Percentiles rank a stretch among this genome's conserved stretches.
phyloP scores from a whole-genome alignment of 2,888 invertebrate genomes.

The Diachrysia chrysitis region DNA sequence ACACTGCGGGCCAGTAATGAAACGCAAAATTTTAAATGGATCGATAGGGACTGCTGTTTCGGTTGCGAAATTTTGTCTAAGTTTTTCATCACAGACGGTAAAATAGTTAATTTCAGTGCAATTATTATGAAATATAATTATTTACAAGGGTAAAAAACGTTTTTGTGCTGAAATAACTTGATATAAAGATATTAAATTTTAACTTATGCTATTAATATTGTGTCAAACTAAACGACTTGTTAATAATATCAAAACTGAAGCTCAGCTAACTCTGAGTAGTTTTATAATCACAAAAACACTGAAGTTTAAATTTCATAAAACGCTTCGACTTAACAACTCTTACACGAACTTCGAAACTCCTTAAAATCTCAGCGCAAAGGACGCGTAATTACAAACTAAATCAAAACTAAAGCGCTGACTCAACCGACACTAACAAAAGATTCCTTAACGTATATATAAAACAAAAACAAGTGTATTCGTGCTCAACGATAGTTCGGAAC shows the following conservation, averaged over 20 bases:
- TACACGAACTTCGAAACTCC: not conserved
- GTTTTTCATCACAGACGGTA: not conserved
- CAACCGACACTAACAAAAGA: conserved; percentile 49
- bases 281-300: not conserved
- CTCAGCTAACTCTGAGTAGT: not conserved
- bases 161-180: not conserved
- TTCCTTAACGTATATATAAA: conserved; percentile 44
- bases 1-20: not conserved
- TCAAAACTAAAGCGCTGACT: conserved; percentile 39
- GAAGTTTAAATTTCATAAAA: not conserved
- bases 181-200: no score
- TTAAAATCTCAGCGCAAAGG: conserved; percentile 14
- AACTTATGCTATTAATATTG: not conserved
- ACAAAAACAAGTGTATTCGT: conserved; percentile 61
- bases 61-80: not conserved
- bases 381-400: conserved; percentile 44
- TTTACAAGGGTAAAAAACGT: no score
- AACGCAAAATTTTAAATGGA: not conserved
- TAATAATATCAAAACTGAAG: not conserved
- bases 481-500: conserved; percentile 68
- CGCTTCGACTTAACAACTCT: not conserved
- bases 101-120: no score
- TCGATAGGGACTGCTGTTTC: not conserved
- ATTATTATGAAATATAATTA: no score
- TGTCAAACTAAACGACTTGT: not conserved